phyloP scores from a whole-genome alignment of 53 echinoderm and acorn worm species.

The Henricia sp. region DNA sequence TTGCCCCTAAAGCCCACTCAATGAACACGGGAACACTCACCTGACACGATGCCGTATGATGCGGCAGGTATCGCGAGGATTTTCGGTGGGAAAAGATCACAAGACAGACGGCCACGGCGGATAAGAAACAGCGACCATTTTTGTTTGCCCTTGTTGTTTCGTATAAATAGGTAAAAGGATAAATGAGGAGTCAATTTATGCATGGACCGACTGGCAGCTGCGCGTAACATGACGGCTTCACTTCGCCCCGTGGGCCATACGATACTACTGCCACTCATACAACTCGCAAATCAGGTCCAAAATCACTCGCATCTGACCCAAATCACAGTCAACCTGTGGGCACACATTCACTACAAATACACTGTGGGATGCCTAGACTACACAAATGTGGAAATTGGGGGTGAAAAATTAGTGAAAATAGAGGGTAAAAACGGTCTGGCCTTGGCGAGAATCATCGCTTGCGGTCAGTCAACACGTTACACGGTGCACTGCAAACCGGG shows the following conservation, averaged over 20 bases:
- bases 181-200: conserved; percentile 99
- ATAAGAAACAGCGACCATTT: conserved; percentile 95
- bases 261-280: not conserved
- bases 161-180: conserved; percentile 98
- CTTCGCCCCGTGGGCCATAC: conserved; percentile 60
- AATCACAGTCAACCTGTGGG: conserved; percentile 57
- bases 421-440: not conserved
- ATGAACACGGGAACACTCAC: conserved; percentile 32
- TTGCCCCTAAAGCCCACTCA: conserved; percentile 52
- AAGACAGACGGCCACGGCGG: conserved; percentile 57
- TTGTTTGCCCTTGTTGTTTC: conserved; percentile 99
- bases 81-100: conserved; percentile 35
- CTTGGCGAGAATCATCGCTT: conserved; percentile 50
- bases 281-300: conserved; percentile 49
- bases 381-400: conserved; percentile 9
- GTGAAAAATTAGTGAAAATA: conserved; percentile 6
- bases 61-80: conserved; percentile 16
- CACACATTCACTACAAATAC: conserved; percentile 27
- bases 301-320: conserved; percentile 63
- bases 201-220: conserved; percentile 88
- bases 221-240: conserved; percentile 90
- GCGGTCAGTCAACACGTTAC: conserved; percentile 69
- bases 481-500: conserved; percentile 44
- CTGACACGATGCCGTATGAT: conserved; percentile 28
- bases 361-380: conserved; percentile 1